Conservation (phyloP, 2,888 invertebrate species). For the Limnephilus lunatus region DNA sequence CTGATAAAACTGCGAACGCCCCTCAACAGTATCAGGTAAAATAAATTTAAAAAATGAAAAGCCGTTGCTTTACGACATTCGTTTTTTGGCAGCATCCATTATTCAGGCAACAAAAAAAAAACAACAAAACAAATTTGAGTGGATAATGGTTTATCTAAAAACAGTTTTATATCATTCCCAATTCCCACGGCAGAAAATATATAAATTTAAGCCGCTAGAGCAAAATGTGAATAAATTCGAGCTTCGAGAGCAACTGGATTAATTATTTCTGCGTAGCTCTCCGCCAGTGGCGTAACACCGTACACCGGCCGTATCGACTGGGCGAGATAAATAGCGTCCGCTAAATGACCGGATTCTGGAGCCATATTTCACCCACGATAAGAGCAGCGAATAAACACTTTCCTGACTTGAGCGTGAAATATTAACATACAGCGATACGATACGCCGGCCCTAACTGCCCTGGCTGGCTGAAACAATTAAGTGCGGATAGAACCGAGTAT, state of each 20-base stretch:
- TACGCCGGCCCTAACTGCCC: conserved; percentile 18
- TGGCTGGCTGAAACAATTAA: conserved; percentile 43
- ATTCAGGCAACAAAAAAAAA: neutral
- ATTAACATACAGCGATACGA: conserved; percentile 54
- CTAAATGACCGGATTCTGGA: conserved; percentile 65
- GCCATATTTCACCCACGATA: conserved; percentile 65
- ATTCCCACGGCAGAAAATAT: neutral
- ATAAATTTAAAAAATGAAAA: neutral
- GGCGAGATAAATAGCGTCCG: conserved; percentile 55
- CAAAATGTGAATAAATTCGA: neutral
- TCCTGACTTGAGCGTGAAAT: conserved; percentile 54
- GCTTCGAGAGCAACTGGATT: conserved; percentile 20
- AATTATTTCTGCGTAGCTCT: conserved; percentile 11
- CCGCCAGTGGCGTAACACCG: conserved; percentile 7
- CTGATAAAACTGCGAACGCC: too few species aligned
- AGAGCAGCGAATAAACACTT: conserved; percentile 60
- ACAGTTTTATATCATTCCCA: neutral
- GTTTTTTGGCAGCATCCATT: neutral
- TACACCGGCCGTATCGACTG: conserved; percentile 47
- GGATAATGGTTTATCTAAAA: neutral
- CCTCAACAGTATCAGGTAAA: neutral
- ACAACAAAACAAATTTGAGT: neutral
- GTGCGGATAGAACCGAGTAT: neutral
- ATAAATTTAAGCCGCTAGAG: neutral
- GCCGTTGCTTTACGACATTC: neutral